Percentiles rank a stretch among this genome's conserved stretches.
Evolutionary conservation across 2,113 vertebrate species (phyloP).

Genomic region (Narcine bancroftii): DNA sequence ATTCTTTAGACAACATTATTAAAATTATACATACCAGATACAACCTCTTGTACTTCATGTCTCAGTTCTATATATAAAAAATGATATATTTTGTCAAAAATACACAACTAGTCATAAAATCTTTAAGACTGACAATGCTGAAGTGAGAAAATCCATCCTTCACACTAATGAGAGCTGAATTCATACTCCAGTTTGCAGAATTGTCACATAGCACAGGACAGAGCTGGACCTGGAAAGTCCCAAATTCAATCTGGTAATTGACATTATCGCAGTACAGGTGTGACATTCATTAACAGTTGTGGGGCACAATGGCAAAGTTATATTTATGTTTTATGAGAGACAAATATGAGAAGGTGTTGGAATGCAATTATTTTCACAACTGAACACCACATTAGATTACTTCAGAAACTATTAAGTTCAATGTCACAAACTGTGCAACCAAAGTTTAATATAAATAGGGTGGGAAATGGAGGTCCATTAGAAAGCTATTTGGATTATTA

Average conservation of each 20-base stretch:
- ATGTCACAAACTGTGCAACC: background rate
- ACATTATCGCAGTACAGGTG: background rate
- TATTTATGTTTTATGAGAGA: background rate
- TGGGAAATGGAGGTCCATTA: background rate
- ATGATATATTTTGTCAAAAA: constrained; percentile 8
- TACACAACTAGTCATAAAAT: background rate
- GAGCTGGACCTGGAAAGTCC: background rate
- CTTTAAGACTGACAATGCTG: background rate
- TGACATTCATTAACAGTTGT: background rate
- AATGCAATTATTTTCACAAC: background rate
- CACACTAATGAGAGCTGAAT: background rate
- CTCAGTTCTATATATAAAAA: constrained; percentile 61
- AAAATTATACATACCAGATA: constrained; percentile 61
- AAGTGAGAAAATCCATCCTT: background rate
- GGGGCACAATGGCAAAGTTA: background rate
- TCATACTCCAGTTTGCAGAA: background rate
- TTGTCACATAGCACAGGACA: background rate
- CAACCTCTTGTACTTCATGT: constrained; percentile 61
- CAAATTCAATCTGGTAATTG: background rate
- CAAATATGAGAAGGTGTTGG: background rate
- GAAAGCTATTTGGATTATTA: background rate
- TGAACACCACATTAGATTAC: background rate
- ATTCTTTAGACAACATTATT: background rate
- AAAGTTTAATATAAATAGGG: background rate
- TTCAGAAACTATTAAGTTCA: background rate